These are phyloP conservation scores for Sarcophilus harrisii DNA, from an alignment of 2,797 vertebrate genomes.

Conservation along the genomic window DNA sequence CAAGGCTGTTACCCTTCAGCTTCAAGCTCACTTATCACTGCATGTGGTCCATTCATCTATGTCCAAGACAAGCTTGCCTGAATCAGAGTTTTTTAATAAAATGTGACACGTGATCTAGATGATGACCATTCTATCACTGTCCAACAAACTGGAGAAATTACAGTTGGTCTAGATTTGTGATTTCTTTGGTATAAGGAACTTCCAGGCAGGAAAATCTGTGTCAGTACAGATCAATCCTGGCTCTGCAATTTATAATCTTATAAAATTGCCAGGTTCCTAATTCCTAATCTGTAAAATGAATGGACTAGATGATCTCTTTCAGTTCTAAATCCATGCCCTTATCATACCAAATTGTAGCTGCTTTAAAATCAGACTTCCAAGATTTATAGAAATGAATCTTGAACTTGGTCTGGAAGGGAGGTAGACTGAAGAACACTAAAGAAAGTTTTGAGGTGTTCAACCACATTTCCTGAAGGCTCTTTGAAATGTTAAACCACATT, in stretches of 20 bases:
- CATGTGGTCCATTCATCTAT: neutral
- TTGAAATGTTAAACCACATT: slow-evolving; percentile 62
- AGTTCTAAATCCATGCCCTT: neutral
- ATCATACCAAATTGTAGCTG: slow-evolving; percentile 31
- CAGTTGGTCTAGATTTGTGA: neutral
- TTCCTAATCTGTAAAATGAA: neutral
- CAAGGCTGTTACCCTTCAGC: neutral
- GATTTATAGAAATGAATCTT: neutral
- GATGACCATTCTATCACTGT: neutral
- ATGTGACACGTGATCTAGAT: neutral
- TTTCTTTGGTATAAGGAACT: neutral
- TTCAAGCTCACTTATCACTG: neutral
- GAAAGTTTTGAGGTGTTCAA: slow-evolving; percentile 59
- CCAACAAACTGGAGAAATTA: neutral
- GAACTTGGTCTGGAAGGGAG: slow-evolving; percentile 29
- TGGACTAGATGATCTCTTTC: neutral
- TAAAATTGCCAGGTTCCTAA: neutral
- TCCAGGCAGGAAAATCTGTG: neutral
- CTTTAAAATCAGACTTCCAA: slow-evolving; percentile 36
- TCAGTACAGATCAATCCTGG: neutral
- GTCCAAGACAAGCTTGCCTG: neutral
- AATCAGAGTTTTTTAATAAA: neutral
- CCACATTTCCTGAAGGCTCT: slow-evolving; percentile 65
- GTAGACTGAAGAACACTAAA: slow-evolving; percentile 17
- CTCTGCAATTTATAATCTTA: neutral